Percentiles rank a stretch among this genome's conserved stretches.
These are phyloP conservation scores for Haemorhous mexicanus DNA, from an alignment of 2,113 vertebrate genomes.

Conservation along the genomic window DNA sequence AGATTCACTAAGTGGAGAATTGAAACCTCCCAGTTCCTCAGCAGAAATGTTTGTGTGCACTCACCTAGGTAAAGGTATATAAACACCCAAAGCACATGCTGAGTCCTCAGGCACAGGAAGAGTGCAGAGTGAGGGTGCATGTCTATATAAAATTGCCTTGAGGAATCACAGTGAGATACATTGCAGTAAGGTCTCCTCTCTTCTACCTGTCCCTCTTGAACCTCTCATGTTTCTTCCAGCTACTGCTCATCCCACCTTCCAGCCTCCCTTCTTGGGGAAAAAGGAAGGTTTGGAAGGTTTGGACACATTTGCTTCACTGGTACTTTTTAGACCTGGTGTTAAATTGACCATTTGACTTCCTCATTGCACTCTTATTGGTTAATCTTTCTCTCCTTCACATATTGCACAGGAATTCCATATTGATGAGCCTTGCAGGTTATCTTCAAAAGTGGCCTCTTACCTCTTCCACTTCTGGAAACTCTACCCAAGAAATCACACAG, in stretches of 20 bases:
- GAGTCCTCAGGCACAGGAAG: not conserved
- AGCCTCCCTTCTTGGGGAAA: not conserved
- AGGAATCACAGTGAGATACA: not conserved
- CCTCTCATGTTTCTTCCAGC: not conserved
- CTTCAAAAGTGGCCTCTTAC: not conserved
- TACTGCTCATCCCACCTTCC: not conserved
- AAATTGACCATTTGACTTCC: not conserved
- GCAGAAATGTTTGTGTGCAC: not conserved
- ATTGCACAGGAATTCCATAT: not conserved
- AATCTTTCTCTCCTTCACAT: not conserved
- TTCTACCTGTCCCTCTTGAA: not conserved
- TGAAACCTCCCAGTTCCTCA: slow-evolving; percentile 15
- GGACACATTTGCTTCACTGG: not conserved
- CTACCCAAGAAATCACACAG: not conserved
- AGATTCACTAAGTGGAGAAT: not conserved
- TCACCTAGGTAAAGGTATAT: not conserved
- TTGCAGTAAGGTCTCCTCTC: not conserved
- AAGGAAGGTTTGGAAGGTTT: not conserved
- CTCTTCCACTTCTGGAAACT: not conserved
- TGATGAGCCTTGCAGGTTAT: not conserved
- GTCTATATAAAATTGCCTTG: not conserved
- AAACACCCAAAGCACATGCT: not conserved
- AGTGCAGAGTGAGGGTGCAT: not conserved
- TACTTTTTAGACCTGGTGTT: not conserved
- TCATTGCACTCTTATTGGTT: not conserved